phyloP scores from a whole-genome alignment of 2,797 vertebrate species.

The Arvicola amphibius region DNA sequence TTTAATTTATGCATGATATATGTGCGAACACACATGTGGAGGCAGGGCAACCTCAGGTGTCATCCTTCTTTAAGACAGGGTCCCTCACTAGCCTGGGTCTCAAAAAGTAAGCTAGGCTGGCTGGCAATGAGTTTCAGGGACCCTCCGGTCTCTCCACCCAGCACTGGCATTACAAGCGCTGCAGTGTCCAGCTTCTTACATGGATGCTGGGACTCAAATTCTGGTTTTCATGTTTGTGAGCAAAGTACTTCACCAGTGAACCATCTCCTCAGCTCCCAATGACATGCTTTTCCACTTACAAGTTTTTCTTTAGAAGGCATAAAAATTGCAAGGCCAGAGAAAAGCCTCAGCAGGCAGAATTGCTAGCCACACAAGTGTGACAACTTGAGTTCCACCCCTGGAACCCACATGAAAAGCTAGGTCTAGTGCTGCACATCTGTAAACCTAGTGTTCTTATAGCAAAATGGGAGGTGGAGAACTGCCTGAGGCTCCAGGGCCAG shows the following conservation, averaged over 20 bases:
- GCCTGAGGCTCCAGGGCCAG: not conserved
- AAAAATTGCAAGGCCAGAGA: not conserved
- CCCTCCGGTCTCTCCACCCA: not conserved
- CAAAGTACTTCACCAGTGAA: not conserved
- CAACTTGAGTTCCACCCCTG: not conserved
- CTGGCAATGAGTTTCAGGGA: not conserved
- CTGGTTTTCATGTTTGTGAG: not conserved
- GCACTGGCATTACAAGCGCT: not conserved
- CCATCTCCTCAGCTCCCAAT: not conserved
- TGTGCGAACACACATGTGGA: not conserved
- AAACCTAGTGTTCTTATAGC: not conserved
- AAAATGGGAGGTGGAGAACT: not conserved
- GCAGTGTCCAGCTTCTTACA: not conserved
- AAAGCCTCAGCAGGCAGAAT: not conserved
- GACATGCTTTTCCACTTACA: constrained; percentile 51
- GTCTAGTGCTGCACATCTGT: not conserved
- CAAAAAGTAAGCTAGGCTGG: not conserved
- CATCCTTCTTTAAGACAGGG: not conserved
- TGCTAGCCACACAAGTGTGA: not conserved
- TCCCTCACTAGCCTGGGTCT: no score
- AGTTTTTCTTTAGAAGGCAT: constrained; percentile 47
- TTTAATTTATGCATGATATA: not conserved
- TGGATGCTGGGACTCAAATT: not conserved
- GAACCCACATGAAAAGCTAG: not conserved
- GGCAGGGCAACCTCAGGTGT: not conserved